These are phyloP conservation scores for Neomorphus geoffroyi DNA, from an alignment of 2,797 vertebrate genomes.

Conservation along the genomic window DNA sequence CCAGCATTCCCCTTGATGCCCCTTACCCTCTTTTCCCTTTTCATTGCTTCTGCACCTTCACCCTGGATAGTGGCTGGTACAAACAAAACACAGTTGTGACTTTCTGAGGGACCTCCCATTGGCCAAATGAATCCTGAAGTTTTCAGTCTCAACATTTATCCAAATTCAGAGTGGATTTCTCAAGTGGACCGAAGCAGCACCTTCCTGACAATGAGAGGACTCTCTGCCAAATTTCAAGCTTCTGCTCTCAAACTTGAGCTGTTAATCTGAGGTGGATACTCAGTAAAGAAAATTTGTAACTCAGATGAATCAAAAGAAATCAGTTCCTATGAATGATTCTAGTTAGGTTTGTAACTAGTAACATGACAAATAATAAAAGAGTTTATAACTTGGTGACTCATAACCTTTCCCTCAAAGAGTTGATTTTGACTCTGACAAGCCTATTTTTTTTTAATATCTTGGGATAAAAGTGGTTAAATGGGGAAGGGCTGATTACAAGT, in stretches of 20 bases:
- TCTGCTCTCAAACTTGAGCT: not conserved
- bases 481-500: not conserved
- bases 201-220: not conserved
- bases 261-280: not conserved
- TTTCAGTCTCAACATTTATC: not conserved
- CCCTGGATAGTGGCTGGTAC: not conserved
- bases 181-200: not conserved
- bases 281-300: not conserved
- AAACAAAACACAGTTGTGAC: not conserved
- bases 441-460: not conserved
- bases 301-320: not conserved
- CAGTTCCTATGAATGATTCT: not conserved
- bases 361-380: not conserved
- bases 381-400: not conserved
- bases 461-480: not conserved
- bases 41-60: not conserved
- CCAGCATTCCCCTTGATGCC: not conserved
- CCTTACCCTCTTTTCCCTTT: not conserved
- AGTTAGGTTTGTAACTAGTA: not conserved
- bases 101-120: not conserved
- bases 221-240: not conserved
- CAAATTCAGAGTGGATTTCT: slow-evolving; percentile 35
- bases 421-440: not conserved
- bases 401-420: not conserved
- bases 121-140: not conserved